Base-by-base conservation (phyloP, 2,888 invertebrate genomes). In the Catocala sponsa region DNA sequence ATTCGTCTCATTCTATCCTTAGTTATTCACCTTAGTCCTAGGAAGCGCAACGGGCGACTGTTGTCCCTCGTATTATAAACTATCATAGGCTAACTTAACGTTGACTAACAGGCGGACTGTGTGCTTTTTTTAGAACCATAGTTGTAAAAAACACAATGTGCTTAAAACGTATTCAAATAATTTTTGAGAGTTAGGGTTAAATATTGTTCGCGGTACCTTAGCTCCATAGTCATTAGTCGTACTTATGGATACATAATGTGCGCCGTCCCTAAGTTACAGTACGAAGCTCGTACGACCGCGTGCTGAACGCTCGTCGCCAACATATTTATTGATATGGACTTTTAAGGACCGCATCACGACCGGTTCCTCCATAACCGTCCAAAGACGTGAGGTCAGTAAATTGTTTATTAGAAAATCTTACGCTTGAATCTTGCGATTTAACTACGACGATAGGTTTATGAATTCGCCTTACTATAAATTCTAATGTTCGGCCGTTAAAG, bases 241-340 rank as follows among this genome's bases (percentile, higher is more conserved):
- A 38, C 35, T 38, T 38, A 38, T 42, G n/a, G 47, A 5, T 9
- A 15, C 7, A 11, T 33, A 58, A 51, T 51, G 58, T 5, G 11
- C 32, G 13, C 10, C 11, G 33, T 42, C 42, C 59, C 11, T 54
- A 46, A 33, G 35, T 5, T 12, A 15, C 25, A 15, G 32, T 50
- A 50, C 9, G 51, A 61, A 58, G 52, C 55, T 57, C 53, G 49
- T 65, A 53, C 49, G 35, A 12, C 63, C 46, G 55, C 32, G 58
- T 59, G 57, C 57, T 50, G 38, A 56, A 46, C 62, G 59, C 53
- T 62, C 65, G 68, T 75, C 74, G 68, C 74, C 62, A 77, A 68
- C 68, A 71, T 76, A 81, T 80, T 79, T 81, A 81, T 78, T 68
- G 80, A 73, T 76, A 76, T 72, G 68, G 72, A 60, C 76, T 74